These are phyloP conservation scores for Nyctalus aviator DNA, from an alignment of 2,797 vertebrate species.

Conservation along the genomic window DNA sequence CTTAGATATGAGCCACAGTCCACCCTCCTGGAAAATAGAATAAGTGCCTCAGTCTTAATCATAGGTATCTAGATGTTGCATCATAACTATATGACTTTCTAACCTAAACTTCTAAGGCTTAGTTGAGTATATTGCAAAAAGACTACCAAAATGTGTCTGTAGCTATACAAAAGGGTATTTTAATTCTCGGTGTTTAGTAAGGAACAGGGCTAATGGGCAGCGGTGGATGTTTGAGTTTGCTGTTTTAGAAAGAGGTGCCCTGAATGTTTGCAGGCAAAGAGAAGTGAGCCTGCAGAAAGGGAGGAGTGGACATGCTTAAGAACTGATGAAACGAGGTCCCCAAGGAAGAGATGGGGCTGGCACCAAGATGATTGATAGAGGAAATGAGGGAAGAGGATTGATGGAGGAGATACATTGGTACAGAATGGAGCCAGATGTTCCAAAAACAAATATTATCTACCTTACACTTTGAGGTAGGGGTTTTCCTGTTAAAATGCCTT, in stretches of 20 bases:
- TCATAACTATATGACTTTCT: neutral
- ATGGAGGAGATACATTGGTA: conserved; percentile 25
- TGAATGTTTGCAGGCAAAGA: neutral
- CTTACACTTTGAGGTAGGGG: neutral
- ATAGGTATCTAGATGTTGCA: neutral
- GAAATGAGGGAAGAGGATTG: conserved; percentile 46
- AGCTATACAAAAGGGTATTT: neutral
- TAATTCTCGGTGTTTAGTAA: neutral
- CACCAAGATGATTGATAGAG: conserved; percentile 57
- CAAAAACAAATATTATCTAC: conserved; percentile 32
- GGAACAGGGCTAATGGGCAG: neutral
- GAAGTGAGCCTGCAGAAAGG: neutral
- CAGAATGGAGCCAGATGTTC: conserved; percentile 64
- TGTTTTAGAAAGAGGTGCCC: neutral
- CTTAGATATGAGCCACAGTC: neutral
- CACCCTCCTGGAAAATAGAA: neutral
- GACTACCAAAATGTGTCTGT: neutral
- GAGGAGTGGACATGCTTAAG: neutral
- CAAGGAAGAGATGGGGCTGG: neutral
- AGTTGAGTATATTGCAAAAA: neutral
- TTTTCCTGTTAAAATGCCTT: conserved; percentile 61
- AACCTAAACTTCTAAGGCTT: neutral
- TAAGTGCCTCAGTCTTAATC: neutral
- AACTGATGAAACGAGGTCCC: neutral
- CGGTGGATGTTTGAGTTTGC: neutral